These are phyloP conservation scores for Trichomalopsis sarcophagae DNA, from an alignment of 1,140 invertebrate genomes.

Conservation along the genomic window DNA sequence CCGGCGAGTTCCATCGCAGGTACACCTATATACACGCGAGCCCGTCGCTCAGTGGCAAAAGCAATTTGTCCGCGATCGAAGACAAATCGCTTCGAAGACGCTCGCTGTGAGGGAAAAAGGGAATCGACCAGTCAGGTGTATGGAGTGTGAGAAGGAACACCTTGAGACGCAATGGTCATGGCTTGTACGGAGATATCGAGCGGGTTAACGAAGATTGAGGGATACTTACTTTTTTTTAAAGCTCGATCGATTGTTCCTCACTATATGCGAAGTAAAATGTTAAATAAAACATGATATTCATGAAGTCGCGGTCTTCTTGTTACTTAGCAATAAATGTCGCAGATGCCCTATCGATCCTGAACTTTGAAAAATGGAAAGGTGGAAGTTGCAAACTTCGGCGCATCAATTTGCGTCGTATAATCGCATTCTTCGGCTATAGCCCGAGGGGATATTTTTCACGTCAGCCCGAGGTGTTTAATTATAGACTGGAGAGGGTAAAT, in stretches of 20 bases:
- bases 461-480: neutral
- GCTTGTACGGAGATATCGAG: neutral
- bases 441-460: neutral
- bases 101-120: neutral
- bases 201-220: neutral
- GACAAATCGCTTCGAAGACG: constrained; percentile 33
- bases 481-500: neutral
- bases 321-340: no score
- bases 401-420: neutral
- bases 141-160: neutral
- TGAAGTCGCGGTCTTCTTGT: neutral
- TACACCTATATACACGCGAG: neutral
- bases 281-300: constrained; percentile 1
- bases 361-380: neutral
- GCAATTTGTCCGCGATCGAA: constrained; percentile 43
- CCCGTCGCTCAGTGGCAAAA: constrained; percentile 1
- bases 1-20: neutral
- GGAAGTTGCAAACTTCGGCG: neutral
- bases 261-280: neutral
- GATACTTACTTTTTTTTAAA: neutral
- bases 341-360: neutral
- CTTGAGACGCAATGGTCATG: neutral
- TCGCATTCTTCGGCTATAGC: neutral
- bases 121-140: neutral
- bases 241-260: neutral